Evolutionary conservation across 2,797 vertebrate genomes (phyloP).

Genomic region (Gadopsis marmoratus): DNA sequence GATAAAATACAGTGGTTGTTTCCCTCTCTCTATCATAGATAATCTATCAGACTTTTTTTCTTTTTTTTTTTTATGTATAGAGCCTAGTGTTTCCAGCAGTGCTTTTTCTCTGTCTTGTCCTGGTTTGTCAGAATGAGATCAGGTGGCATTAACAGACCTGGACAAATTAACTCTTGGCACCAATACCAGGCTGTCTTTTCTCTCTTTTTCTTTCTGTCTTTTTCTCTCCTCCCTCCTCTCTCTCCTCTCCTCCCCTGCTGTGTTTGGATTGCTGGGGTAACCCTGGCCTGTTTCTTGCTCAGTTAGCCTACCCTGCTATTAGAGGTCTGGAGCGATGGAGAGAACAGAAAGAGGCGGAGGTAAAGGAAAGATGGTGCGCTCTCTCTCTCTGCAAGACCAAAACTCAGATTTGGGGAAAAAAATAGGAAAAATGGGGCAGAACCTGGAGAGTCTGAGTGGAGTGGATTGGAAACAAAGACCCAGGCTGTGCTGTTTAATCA

Average conservation of each 20-base stretch:
- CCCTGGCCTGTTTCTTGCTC: constrained; percentile 76
- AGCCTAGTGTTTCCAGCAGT: constrained; percentile 3
- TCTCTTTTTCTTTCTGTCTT: constrained; percentile 32
- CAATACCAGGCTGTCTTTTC: constrained; percentile 60
- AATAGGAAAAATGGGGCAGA: constrained; percentile 41
- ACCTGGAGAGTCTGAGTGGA: constrained; percentile 23
- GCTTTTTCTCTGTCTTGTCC: constrained; percentile 28
- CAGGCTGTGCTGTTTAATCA: constrained; percentile 34
- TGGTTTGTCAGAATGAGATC: constrained; percentile 60
- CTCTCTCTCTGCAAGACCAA: constrained; percentile 29
- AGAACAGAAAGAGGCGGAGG: constrained; percentile 65
- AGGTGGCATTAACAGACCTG: constrained; percentile 56
- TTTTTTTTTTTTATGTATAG: not conserved
- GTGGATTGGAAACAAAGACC: constrained; percentile 53
- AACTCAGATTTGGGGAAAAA: constrained; percentile 61
- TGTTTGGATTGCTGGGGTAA: constrained; percentile 80
- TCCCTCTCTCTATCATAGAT: not conserved
- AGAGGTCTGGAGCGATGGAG: constrained; percentile 81
- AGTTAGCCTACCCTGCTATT: constrained; percentile 86
- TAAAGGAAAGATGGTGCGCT: constrained; percentile 57
- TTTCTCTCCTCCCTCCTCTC: constrained; percentile 29
- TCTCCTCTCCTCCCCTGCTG: constrained; percentile 63
- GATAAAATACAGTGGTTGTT: not conserved
- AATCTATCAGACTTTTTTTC: too few species aligned
- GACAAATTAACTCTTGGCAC: constrained; percentile 69